phyloP scores from a whole-genome alignment of 2,888 invertebrate species.

The Synanthedon vespiformis region DNA sequence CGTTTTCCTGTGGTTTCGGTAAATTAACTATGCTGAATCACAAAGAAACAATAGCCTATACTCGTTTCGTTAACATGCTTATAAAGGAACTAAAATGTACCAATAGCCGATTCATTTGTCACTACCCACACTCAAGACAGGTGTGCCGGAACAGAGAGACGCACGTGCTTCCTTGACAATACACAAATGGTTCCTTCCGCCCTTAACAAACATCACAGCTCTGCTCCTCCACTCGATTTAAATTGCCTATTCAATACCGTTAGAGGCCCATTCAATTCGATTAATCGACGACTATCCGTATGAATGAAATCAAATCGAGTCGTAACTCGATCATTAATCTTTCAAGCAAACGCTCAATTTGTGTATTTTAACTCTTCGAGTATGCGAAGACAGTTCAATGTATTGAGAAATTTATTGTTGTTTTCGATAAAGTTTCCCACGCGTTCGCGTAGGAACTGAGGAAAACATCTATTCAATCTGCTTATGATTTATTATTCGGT shows the following conservation, averaged over 20 bases:
- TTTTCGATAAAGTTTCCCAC: background rate
- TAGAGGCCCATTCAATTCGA: conserved; percentile 10
- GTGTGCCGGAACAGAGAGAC: conserved; percentile 34
- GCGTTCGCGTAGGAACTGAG: too few species aligned
- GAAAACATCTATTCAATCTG: too few species aligned
- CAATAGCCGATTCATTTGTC: conserved; percentile 19
- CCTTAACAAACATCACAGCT: conserved; percentile 2
- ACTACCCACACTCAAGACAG: conserved; percentile 27
- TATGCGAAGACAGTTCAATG: background rate
- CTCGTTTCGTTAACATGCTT: background rate
- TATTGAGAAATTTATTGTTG: background rate
- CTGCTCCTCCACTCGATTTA: background rate
- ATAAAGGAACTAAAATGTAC: conserved; percentile 2
- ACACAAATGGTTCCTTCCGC: conserved; percentile 37
- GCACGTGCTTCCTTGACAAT: conserved; percentile 28
- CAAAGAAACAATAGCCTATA: conserved; percentile 1
- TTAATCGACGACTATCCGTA: conserved; percentile 35
- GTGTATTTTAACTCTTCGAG: background rate
- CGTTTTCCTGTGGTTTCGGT: too few species aligned
- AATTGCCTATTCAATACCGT: background rate
- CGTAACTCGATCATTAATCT: conserved; percentile 34
- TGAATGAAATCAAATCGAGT: conserved; percentile 22
- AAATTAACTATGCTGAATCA: conserved; percentile 3
- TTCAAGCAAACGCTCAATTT: conserved; percentile 5
- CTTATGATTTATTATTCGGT: too few species aligned